Evolutionary conservation across 2,797 vertebrate species (phyloP), one percentile per base, ranked within the genome.

Genomic region (Cryptoprocta ferox): DNA sequence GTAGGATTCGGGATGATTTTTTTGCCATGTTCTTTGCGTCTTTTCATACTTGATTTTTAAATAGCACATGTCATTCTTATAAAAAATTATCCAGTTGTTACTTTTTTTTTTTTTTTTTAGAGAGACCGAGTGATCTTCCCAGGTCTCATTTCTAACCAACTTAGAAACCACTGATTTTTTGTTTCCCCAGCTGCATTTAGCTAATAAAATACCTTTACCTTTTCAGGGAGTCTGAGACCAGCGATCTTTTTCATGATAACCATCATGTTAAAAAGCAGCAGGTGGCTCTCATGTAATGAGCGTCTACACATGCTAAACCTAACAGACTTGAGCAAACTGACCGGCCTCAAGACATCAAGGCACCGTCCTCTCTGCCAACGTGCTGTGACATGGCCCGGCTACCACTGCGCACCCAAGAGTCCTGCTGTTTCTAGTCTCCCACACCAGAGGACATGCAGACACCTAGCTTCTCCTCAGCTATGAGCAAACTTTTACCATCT

Each of bases 31-130:
- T 86, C 80, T 95, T 90, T 83, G 14, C 73, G 92, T 7, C 39
- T 84, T 83, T 80, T 81, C 30, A 92, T 35, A 59, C 50, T 28
- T 88, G 42, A 48, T 48, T 91, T 85, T 83, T 76, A 92, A 84
- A 53, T 12, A 85, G 35, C 26, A 80, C 15, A 63, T 1, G 18
- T 66, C 61, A 59, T 42, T 86, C 82, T 85, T 71, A 66, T 45
- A 65, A 53, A 53, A 92, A 90, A 89, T 70, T 92, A 90, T 35
- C 26, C 59, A 93, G 76, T 5, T 91, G 59, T 84, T 84, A 87
- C 42, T 56, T 10, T 75, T 73, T 42, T 68, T 12, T 16, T 50
- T 4, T n/a, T n/a, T n/a, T 45, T 45, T 45, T 71, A 39, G 75
- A 39, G 53, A 86, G 53, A 16, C 26, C 59, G n/a, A 75, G 42